Evolutionary conservation across 2,797 vertebrate genomes (phyloP), one percentile per base, ranked within the genome.

Genomic region (Oceanodroma leucorhoa): DNA sequence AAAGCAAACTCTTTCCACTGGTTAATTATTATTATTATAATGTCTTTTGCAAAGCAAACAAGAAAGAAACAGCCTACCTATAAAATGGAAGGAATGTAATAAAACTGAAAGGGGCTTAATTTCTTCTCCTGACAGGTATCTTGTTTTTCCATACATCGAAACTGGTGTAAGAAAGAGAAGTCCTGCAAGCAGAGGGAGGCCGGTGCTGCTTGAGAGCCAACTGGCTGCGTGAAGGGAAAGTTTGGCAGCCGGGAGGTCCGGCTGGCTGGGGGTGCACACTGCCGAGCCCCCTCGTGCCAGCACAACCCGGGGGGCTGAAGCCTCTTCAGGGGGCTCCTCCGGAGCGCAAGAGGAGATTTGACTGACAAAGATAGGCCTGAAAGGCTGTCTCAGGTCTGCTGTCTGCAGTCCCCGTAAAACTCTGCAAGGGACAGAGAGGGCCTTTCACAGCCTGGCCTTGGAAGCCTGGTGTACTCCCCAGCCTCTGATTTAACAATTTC

Each of bases 401-500:
- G 64, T 87, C 84, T 93, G 90, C 86, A 83, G 58, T 54, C 69
- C 24, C 72, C 3, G 10, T 69, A 41, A 84, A 93, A 78, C 60
- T 46, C 80, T 54, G 80, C 83, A 76, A 13, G 17, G 62, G 87
- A 93, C 92, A 92, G 92, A 95, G 43, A n/a, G 65, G 91, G 61
- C 76, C 89, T 97, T 97, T 95, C 93, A 96, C 67, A 84, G 86
- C 57, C 64, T 2, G 5, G n/a, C 23, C 71, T 79, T 30, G 45
- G 78, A 66, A 95, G 90, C 85, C 90, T 95, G 95, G 88, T 75
- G 8, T 66, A 22, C 45, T 93, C 93, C 81, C 66, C 90, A 87
- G 92, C 60, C 66, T 93, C 93, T 67, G 83, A 80, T 83, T 89
- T 70, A 95, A 92, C 92, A 92, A 90, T 95, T 95, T 84, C 40